Conservation (phyloP, 2,888 invertebrate genomes). For the Drosophila melanosoma region DNA sequence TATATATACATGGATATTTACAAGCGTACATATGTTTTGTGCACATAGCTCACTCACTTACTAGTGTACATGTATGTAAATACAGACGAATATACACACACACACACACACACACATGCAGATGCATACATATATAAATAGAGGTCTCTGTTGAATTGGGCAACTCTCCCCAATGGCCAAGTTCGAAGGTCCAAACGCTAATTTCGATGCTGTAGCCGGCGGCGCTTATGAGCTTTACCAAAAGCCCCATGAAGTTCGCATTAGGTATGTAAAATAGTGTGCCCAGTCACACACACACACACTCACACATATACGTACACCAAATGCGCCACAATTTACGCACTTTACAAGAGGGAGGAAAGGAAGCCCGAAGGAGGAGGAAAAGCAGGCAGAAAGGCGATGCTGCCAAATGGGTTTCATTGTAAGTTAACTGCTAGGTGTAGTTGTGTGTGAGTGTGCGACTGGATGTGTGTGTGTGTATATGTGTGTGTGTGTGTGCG, state of each 20-base stretch:
- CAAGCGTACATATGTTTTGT: neutral
- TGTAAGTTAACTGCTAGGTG: constrained; percentile 64
- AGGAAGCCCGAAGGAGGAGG: neutral
- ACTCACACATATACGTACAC: constrained; percentile 11
- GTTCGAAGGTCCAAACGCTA: constrained; percentile 64
- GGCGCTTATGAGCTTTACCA: constrained; percentile 73
- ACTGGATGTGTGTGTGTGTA: neutral
- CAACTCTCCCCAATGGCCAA: constrained; percentile 35
- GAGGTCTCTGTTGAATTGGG: constrained; percentile 10
- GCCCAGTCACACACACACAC: constrained; percentile 37
- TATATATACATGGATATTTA: too few relatives aligned
- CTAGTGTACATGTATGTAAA: neutral
- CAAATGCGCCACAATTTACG: constrained; percentile 48
- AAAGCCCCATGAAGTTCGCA: constrained; percentile 72
- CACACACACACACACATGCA: neutral
- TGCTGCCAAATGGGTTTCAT: constrained; percentile 61
- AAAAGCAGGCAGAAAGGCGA: constrained; percentile 20
- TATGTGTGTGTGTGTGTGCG: constrained; percentile 5
- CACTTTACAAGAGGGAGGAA: constrained; percentile 34
- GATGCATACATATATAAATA: neutral
- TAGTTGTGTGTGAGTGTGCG: neutral
- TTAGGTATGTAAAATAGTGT: constrained; percentile 78
- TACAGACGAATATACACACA: neutral
- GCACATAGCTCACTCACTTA: neutral
- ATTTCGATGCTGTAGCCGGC: constrained; percentile 69